Percentiles rank a stretch among this genome's conserved stretches.
phyloP scores from a whole-genome alignment of 1,140 invertebrate genomes.

The Onthophagus taurus region DNA sequence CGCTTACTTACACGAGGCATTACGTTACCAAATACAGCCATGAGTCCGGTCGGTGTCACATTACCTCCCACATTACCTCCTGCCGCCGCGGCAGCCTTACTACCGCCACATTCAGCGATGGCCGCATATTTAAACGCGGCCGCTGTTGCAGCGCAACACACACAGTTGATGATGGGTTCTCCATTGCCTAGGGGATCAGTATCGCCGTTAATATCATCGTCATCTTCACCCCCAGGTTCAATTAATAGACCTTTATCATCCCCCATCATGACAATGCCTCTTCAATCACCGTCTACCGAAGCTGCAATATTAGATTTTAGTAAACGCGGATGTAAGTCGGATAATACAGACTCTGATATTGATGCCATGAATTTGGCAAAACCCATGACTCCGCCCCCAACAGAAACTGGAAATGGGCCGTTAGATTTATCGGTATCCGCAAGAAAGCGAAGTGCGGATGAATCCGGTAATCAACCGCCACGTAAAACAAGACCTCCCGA shows the following conservation, averaged over 20 bases:
- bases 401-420: slow-evolving; percentile 58
- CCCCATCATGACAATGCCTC: slow-evolving; percentile 34
- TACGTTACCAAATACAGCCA: slow-evolving; percentile 40
- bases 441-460: slow-evolving; percentile 57
- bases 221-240: slow-evolving; percentile 45
- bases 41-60: slow-evolving; percentile 43
- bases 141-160: slow-evolving; percentile 47
- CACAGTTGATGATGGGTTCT: slow-evolving; percentile 66
- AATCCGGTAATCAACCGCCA: slow-evolving; percentile 51
- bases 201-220: slow-evolving; percentile 50
- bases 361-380: slow-evolving; percentile 61
- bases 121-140: slow-evolving; percentile 63
- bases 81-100: slow-evolving; percentile 46
- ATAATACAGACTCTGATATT: slow-evolving; percentile 48
- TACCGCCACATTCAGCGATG: slow-evolving; percentile 66
- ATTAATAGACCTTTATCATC: slow-evolving; percentile 35
- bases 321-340: slow-evolving; percentile 42
- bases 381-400: slow-evolving; percentile 40
- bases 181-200: slow-evolving; percentile 53
- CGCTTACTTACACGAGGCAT: slow-evolving; percentile 45
- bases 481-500: slow-evolving; percentile 52
- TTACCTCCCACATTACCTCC: slow-evolving; percentile 44
- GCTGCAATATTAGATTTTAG: slow-evolving; percentile 67
- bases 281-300: slow-evolving; percentile 42
- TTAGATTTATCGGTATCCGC: slow-evolving; percentile 69